Evolutionary conservation across 2,888 invertebrate genomes (phyloP).

Genomic region (Micropterix aruncella): DNA sequence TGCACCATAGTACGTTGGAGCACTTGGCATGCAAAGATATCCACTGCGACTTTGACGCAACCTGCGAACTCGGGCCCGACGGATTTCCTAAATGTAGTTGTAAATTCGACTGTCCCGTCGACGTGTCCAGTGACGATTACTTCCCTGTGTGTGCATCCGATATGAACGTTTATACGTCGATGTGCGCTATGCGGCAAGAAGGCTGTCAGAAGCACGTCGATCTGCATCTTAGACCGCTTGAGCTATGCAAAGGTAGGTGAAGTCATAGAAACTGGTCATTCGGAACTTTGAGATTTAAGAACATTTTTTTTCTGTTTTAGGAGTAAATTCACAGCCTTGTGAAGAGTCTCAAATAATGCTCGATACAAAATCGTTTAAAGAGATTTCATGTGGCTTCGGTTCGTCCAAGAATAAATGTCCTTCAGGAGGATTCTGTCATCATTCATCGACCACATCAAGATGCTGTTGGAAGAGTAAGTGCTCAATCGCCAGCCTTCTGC

Average conservation of each 20-base stretch:
- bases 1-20: slow-evolving; percentile 25
- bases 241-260: slow-evolving; percentile 62
- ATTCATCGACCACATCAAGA: not conserved
- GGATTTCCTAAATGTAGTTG: slow-evolving; percentile 68
- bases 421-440: not conserved
- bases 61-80: slow-evolving; percentile 67
- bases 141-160: slow-evolving; percentile 77
- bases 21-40: slow-evolving; percentile 66
- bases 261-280: no score
- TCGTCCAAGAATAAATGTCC: not conserved
- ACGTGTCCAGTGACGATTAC: slow-evolving; percentile 37
- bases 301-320: no score
- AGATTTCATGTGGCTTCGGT: not conserved
- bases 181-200: slow-evolving; percentile 78
- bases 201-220: slow-evolving; percentile 75
- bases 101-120: slow-evolving; percentile 59
- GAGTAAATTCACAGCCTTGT: not conserved
- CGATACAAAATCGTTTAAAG: not conserved
- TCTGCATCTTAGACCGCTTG: slow-evolving; percentile 61
- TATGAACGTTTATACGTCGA: slow-evolving; percentile 62
- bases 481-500: no score
- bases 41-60: slow-evolving; percentile 74
- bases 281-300: no score
- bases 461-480: slow-evolving; percentile 4
- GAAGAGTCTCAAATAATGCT: not conserved